These are phyloP conservation scores for Junco hyemalis DNA, from an alignment of 2,113 vertebrate genomes.

Conservation along the genomic window DNA sequence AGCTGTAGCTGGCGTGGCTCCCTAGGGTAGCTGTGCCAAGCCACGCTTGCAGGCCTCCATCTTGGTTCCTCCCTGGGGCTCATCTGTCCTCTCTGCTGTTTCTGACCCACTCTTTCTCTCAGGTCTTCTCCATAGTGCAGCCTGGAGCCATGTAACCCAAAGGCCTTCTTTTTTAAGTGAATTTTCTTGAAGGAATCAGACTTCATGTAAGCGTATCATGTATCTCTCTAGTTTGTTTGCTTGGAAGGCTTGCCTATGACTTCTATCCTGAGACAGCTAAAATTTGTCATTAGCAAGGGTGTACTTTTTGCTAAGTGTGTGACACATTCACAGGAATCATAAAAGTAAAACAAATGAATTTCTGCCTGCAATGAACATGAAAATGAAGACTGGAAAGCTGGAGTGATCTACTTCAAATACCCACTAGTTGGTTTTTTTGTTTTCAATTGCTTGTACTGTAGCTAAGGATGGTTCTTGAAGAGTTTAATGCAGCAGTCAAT, in stretches of 20 bases:
- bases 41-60: not conserved
- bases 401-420: not conserved
- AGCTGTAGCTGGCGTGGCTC: rapidly evolving
- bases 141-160: not conserved
- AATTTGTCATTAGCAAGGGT: not conserved
- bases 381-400: not conserved
- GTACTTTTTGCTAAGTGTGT: not conserved
- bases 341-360: not conserved
- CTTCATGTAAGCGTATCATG: not conserved
- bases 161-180: not conserved
- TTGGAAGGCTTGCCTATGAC: not conserved
- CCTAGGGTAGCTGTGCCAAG: not conserved
- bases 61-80: not conserved
- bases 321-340: not conserved
- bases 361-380: not conserved
- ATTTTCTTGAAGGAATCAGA: not conserved
- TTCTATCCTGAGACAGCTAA: not conserved
- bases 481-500: not conserved
- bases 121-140: not conserved
- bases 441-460: not conserved
- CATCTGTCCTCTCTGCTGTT: not conserved
- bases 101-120: not conserved
- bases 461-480: not conserved
- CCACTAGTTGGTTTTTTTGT: not conserved
- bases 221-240: not conserved